Percentiles rank a stretch among this genome's conserved stretches.
phyloP scores from a whole-genome alignment of 2,797 vertebrate species.

The Pelodytes ibericus region DNA sequence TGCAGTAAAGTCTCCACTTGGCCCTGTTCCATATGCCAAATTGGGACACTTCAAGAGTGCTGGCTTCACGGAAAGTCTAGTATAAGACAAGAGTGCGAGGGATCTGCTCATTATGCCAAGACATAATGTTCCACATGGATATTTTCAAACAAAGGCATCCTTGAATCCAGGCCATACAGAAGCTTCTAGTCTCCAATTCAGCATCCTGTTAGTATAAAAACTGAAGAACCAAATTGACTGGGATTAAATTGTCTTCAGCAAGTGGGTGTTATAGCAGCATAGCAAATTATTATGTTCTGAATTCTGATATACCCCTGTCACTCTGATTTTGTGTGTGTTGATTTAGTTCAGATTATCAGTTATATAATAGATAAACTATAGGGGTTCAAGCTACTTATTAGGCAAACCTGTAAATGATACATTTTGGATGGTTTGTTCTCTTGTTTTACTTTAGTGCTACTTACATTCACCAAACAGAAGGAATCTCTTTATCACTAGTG shows the following conservation, averaged over 20 bases:
- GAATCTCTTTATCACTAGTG: too few relatives aligned
- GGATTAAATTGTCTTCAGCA: neutral
- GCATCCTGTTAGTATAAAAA: neutral
- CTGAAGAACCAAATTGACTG: neutral
- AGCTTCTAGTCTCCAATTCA: neutral
- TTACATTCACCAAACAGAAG: too few relatives aligned
- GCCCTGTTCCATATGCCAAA: neutral
- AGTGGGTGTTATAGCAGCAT: neutral
- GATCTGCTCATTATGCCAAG: conserved; percentile 10
- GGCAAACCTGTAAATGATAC: too few relatives aligned
- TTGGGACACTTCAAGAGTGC: neutral
- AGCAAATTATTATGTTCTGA: conserved; percentile 1
- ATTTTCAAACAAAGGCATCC: neutral
- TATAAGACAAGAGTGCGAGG: neutral
- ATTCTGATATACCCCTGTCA: neutral
- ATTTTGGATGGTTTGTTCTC: too few relatives aligned
- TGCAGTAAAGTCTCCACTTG: conserved; percentile 13
- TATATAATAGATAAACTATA: too few relatives aligned
- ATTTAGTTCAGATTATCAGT: too few relatives aligned
- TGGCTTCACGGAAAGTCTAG: neutral
- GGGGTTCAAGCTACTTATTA: too few relatives aligned
- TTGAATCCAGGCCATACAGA: neutral
- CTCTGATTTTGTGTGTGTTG: too few relatives aligned
- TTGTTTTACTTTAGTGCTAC: too few relatives aligned
- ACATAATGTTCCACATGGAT: conserved; percentile 6